phyloP scores from a whole-genome alignment of 2,797 vertebrate genomes.

The Balearica regulorum region DNA sequence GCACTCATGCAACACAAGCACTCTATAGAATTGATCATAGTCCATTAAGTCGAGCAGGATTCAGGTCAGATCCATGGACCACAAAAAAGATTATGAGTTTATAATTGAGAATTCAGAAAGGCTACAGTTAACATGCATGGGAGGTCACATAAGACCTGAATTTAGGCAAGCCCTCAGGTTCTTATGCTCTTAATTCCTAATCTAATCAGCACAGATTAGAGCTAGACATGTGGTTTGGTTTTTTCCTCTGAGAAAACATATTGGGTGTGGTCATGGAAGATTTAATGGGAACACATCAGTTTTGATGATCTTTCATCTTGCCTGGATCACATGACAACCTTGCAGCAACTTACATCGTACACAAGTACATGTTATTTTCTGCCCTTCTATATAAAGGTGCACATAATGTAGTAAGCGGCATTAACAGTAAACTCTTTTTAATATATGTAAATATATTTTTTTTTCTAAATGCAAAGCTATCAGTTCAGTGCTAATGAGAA shows the following conservation, averaged over 20 bases:
- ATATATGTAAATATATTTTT: not conserved
- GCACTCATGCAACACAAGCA: not conserved
- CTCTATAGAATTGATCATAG: not conserved
- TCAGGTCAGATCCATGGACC: not conserved
- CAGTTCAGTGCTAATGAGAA: not conserved
- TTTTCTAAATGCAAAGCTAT: not conserved
- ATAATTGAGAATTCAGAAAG: not conserved
- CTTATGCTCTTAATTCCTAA: not conserved
- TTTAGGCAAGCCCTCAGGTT: not conserved
- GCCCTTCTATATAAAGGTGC: not conserved
- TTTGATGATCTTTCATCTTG: not conserved
- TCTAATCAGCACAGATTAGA: not conserved
- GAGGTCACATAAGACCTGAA: not conserved
- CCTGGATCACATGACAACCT: not conserved
- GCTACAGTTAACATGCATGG: not conserved
- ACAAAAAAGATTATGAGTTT: not conserved
- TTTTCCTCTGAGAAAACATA: not conserved
- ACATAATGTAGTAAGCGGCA: not conserved
- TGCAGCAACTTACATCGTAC: not conserved
- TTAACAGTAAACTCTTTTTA: not conserved
- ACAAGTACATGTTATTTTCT: not conserved
- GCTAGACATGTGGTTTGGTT: not conserved
- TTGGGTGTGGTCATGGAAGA: not conserved
- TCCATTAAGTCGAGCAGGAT: not conserved
- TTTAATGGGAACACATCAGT: not conserved